phyloP scores from a whole-genome alignment of 2,888 invertebrate genomes.

The Ormyrus nitidulus region DNA sequence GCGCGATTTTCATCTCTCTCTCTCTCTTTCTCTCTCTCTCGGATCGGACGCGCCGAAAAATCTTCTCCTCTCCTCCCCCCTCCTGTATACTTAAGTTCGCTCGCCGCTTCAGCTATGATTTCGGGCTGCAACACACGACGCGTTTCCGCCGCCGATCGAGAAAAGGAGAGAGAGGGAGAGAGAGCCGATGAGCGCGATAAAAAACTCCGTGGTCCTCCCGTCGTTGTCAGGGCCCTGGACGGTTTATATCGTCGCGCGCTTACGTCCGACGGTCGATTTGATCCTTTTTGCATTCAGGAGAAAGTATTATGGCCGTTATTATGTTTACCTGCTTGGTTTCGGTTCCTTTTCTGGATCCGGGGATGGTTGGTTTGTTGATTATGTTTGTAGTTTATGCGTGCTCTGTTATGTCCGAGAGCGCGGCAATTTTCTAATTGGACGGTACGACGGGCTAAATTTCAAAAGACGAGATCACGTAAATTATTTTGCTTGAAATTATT shows the following conservation, averaged over 20 bases:
- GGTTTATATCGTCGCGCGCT: background rate
- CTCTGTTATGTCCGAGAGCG: background rate
- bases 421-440: background rate
- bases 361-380: background rate
- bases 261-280: too few species aligned
- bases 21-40: slow-evolving; percentile 44
- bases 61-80: background rate
- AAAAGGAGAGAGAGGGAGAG: too few species aligned
- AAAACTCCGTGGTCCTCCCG: background rate
- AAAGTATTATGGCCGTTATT: too few species aligned
- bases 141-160: slow-evolving; percentile 30
- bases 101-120: slow-evolving; percentile 29
- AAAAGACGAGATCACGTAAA: too few species aligned
- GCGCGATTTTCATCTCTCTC: slow-evolving; percentile 47
- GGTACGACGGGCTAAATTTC: background rate
- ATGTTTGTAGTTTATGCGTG: background rate
- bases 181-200: too few species aligned
- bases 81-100: slow-evolving; percentile 23
- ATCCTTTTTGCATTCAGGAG: too few species aligned
- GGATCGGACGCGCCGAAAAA: background rate
- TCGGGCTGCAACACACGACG: background rate
- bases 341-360: background rate
- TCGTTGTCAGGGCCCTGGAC: background rate
- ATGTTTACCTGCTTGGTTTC: too few species aligned
- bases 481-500: too few species aligned